Conservation (phyloP, 2,113 vertebrate genomes). For the Leptobrachium leishanense region DNA sequence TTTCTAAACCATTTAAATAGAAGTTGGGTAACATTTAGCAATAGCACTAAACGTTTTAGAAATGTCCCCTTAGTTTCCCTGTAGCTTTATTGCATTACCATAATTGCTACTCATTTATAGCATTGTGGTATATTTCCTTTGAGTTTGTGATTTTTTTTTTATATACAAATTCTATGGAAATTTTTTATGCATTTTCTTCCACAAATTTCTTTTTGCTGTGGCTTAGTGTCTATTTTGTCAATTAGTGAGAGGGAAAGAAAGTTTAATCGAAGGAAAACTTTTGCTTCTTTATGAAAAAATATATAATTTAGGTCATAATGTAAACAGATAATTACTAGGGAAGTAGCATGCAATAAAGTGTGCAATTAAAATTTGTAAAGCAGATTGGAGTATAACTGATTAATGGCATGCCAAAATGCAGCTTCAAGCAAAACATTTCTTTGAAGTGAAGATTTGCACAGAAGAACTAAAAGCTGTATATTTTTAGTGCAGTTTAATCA, state of each 20-base stretch:
- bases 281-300: background rate
- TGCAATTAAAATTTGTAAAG: constrained; percentile 28
- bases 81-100: too few species aligned
- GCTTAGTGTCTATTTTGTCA: too few species aligned
- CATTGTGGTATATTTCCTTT: too few species aligned
- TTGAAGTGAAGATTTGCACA: constrained; percentile 37
- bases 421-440: constrained; percentile 43
- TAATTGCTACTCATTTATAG: too few species aligned
- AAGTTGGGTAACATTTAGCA: too few species aligned
- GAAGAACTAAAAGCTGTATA: constrained; percentile 15
- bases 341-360: constrained; percentile 23
- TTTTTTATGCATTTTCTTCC: too few species aligned
- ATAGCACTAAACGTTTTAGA: too few species aligned
- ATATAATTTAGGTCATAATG: constrained; percentile 1
- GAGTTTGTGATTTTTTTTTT: too few species aligned
- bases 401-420: constrained; percentile 38
- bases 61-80: too few species aligned
- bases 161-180: too few species aligned
- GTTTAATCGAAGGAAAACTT: background rate
- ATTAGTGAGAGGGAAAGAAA: background rate
- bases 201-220: too few species aligned
- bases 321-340: constrained; percentile 30
- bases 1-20: too few species aligned
- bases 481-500: constrained; percentile 10
- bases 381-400: constrained; percentile 39